Evolutionary conservation across 2,113 vertebrate genomes (phyloP), one percentile per base, ranked within the genome.

Genomic region (Lonchura striata): DNA sequence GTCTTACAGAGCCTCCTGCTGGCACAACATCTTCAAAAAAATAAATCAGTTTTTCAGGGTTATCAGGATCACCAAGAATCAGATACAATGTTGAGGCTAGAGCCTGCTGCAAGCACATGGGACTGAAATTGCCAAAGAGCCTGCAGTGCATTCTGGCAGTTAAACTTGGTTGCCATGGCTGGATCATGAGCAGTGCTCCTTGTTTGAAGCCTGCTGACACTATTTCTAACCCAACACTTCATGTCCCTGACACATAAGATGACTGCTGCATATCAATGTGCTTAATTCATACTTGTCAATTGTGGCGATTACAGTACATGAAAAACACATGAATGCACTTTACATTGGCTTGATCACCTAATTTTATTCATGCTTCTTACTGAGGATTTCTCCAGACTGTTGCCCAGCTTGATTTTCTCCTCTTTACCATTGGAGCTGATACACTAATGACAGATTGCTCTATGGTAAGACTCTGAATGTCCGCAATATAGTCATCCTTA

Each of bases 191-290:
- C 42, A 17, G 23, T 13, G 27, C 59, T 37, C 78, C 47, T 52
- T 21, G 18, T 44, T 3, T 21, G 19, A 65, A 9, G 13, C 2
- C 56, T 3, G 18, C 8, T 46, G 27, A 54, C 30, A 37, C 24
- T 8, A 11, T 66, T 75, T 78, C 60, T 59, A 75, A 68, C 39
- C 17, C 13, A 6, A 66, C 37, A 56, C 16, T 72, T 72, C 3
- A 8, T 4, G 13, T 15, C 16, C 44, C 39, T 4, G 3, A 49
- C 21, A 49, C 10, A 54, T 0, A 1, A 69, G 41, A 65, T 33
- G 25, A 79, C 22, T 46, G 41, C 2, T 35, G 13, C 1, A 13
- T 22, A 82, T 11, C 15, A 44, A 20, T 14, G 20, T 17, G 63
- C 13, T 41, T 57, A 31, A 78, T 50, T 70, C 9, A 20, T 3